Percentiles rank a stretch among this genome's conserved stretches.
These are phyloP conservation scores for Pyrrhia umbra DNA, from an alignment of 2,888 invertebrate species.

Conservation along the genomic window DNA sequence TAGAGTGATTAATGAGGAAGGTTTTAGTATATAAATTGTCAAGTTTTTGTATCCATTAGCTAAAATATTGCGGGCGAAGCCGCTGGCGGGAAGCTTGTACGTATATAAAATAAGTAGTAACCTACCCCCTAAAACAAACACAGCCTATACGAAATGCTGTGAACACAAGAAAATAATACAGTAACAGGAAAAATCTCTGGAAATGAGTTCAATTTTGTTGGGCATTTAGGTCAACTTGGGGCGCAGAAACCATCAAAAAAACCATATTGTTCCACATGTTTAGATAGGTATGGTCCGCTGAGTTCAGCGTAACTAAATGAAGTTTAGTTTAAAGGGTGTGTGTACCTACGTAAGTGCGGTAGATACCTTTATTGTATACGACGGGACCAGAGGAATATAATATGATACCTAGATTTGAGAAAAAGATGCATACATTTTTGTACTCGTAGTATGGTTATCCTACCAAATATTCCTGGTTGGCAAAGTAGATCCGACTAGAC, in stretches of 20 bases:
- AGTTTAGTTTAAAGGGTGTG: conserved; percentile 42
- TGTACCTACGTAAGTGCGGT: conserved; percentile 20
- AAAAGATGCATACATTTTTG: conserved; percentile 1
- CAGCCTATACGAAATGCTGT: conserved; percentile 26
- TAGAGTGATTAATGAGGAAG: too few species aligned
- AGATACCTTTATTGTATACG: conserved; percentile 28
- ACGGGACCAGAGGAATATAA: conserved; percentile 15
- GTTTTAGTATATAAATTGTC: too few species aligned
- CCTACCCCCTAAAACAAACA: conserved; percentile 29
- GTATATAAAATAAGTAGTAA: neutral
- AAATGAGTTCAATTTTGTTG: conserved; percentile 55
- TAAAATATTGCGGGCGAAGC: too few species aligned
- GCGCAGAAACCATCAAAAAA: conserved; percentile 55
- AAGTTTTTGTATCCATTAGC: too few species aligned
- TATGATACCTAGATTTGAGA: conserved; percentile 26
- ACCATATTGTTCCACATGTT: conserved; percentile 48
- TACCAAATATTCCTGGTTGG: too few species aligned
- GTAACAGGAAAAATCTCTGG: conserved; percentile 55
- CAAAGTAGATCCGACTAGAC: too few species aligned
- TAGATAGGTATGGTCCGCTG: conserved; percentile 29
- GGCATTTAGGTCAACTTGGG: conserved; percentile 59
- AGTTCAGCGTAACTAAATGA: conserved; percentile 40
- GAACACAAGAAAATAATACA: conserved; percentile 46
- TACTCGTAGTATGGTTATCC: too few species aligned
- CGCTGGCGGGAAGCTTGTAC: too few species aligned